Conservation (phyloP, 2,113 vertebrate species). For the Ovis canadensis region DNA sequence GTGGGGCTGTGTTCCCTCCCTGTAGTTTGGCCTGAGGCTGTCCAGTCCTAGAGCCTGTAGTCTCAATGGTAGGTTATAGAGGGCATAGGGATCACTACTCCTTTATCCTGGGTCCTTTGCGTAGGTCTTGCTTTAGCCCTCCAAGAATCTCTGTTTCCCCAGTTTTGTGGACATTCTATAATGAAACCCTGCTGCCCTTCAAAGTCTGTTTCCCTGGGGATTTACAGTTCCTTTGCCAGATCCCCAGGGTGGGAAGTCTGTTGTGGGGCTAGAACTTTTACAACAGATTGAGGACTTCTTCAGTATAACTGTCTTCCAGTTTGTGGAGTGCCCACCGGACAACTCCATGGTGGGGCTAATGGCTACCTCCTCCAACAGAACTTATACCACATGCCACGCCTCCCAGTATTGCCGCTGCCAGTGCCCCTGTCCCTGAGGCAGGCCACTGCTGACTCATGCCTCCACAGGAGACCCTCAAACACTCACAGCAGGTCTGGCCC, state of each 20-base stretch:
- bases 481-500: neutral
- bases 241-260: neutral
- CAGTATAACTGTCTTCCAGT: neutral
- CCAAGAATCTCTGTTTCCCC: neutral
- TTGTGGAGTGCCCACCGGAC: fast-evolving
- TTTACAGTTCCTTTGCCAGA: neutral
- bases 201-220: neutral
- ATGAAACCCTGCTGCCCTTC: neutral
- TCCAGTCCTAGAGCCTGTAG: neutral
- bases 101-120: neutral
- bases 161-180: neutral
- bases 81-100: neutral
- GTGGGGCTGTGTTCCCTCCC: neutral
- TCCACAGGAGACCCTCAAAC: neutral
- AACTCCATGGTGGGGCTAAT: neutral
- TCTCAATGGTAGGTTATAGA: neutral
- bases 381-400: neutral
- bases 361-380: neutral
- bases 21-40: neutral
- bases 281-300: neutral
- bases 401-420: neutral
- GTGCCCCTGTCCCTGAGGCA: neutral
- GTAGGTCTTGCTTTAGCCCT: neutral
- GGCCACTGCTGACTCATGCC: neutral
- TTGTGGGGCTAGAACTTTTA: neutral